Evolutionary conservation across 2,113 vertebrate species (phyloP), one percentile per base, ranked within the genome.

Genomic region (Tragelaphus scriptus): DNA sequence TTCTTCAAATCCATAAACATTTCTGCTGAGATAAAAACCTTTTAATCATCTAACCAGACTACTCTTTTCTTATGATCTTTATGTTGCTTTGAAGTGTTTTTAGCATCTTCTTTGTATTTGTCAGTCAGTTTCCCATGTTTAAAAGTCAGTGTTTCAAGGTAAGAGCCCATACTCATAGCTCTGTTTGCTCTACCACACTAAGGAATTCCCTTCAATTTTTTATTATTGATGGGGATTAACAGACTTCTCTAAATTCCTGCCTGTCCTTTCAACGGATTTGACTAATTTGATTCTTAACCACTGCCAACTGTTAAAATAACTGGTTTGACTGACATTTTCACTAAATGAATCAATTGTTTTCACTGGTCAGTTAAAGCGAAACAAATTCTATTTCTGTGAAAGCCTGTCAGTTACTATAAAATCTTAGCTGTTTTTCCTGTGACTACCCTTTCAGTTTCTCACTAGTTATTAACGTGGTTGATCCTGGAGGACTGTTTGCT

Each of bases 391-490:
- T 14, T 85, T 93, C 49, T 88, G 26, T 9, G 21, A 87, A 91
- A 56, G n/a, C 16, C n/a, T 91, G n/a, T 32, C 65, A 21, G 40
- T 95, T 59, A 55, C 53, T 77, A 7, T 40, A 25, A 44, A 63
- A 55, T 87, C 82, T 87, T 28, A 79, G 36, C 59, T 95, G 15
- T 88, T 40, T 94, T 81, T 79, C 47, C 49, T 86, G 30, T 65
- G 85, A 25, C n/a, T 88, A 36, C 55, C 10, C 2, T 55, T 95
- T 30, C 47, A 98, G 98, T 88, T 98, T 98, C 92, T 96, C 95
- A 32, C 26, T 98, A 36, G 49, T 91, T 82, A 96, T 98, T 95
- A 98, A 92, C 94, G 97, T 97, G 89, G 92, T 93, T 81, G 98
- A 98, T 90, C n/a, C 90, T 44, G 94, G 95, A 84, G 95, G 95